A percentile compares a stretch with the other conserved stretches of the same genome.
These are phyloP conservation scores for Thalassarche chlororhynchos DNA, from an alignment of 2,113 vertebrate species.

Conservation along the genomic window DNA sequence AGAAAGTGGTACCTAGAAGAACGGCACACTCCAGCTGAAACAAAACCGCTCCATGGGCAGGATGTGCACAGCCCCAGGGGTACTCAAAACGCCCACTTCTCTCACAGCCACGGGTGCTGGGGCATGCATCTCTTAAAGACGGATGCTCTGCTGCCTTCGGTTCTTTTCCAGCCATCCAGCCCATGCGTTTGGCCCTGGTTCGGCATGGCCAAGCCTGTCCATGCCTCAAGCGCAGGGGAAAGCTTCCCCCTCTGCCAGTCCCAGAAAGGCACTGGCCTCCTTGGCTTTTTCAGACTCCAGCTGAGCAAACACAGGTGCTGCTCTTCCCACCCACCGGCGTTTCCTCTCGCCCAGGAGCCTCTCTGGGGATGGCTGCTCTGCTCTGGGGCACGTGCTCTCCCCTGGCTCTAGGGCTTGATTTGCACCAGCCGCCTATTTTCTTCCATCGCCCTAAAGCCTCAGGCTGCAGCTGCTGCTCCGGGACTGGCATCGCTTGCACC, in stretches of 20 bases:
- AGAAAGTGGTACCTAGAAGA: not conserved
- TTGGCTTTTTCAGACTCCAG: not conserved
- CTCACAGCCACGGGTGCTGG: fast-evolving
- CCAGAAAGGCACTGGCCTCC: not conserved
- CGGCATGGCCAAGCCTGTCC: not conserved
- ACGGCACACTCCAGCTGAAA: not conserved
- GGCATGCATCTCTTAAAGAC: not conserved
- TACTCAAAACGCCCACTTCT: not conserved
- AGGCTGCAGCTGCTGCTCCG: not conserved
- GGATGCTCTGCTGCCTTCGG: not conserved
- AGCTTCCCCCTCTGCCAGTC: not conserved
- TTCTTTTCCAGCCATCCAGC: not conserved
- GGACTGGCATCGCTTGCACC: not conserved
- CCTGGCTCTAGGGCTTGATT: not conserved
- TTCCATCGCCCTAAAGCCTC: not conserved
- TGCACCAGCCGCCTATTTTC: not conserved
- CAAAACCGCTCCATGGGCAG: not conserved
- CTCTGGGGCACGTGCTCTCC: not conserved
- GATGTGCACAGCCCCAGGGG: not conserved
- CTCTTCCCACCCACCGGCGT: not conserved
- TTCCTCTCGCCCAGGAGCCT: not conserved
- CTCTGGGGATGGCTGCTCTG: not conserved
- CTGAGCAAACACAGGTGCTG: constrained; percentile 24
- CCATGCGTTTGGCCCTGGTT: fast-evolving
- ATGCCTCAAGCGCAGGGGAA: fast-evolving